Percentiles rank a stretch among this genome's conserved stretches.
Conservation (phyloP, 2,113 vertebrate species). For the Perca flavescens region DNA sequence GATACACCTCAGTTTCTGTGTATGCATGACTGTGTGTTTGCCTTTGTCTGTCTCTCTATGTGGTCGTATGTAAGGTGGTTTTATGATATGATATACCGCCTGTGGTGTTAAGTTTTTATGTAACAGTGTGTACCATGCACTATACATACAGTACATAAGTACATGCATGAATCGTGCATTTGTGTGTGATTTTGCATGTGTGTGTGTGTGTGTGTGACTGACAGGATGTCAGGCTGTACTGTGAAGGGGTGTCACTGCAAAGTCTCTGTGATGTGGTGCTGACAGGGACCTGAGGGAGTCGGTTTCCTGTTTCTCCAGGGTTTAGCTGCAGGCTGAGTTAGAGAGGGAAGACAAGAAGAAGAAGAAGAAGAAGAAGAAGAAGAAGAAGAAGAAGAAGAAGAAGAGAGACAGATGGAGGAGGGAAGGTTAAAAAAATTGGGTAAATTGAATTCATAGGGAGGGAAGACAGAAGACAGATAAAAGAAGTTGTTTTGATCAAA, state of each 20-base stretch:
- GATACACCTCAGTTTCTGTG: constrained; percentile 7
- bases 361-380: not conserved
- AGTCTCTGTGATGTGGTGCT: constrained; percentile 51
- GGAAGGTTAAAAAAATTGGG: constrained; percentile 26
- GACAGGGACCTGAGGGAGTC: constrained; percentile 38
- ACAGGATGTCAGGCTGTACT: constrained; percentile 36
- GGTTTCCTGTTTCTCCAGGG: constrained; percentile 37
- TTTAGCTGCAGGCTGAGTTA: constrained; percentile 45
- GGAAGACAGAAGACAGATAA: constrained; percentile 4
- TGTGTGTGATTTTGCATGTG: not conserved
- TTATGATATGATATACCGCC: constrained; percentile 1
- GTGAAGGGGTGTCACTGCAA: constrained; percentile 40
- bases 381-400: not conserved
- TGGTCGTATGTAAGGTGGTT: not conserved
- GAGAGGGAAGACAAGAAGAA: not conserved
- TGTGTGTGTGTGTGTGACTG: constrained; percentile 31
- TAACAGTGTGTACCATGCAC: not conserved
- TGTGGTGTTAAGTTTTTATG: constrained; percentile 14
- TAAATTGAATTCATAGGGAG: not conserved
- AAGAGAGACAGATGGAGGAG: constrained; percentile 30
- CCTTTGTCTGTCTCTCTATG: constrained; percentile 35
- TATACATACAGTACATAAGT: not conserved
- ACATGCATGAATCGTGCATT: not conserved
- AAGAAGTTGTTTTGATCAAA: constrained; percentile 41
- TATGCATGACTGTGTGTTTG: constrained; percentile 28